Evolutionary conservation across 2,113 vertebrate genomes (phyloP), one percentile per base, ranked within the genome.

Genomic region (Nestor notabilis): DNA sequence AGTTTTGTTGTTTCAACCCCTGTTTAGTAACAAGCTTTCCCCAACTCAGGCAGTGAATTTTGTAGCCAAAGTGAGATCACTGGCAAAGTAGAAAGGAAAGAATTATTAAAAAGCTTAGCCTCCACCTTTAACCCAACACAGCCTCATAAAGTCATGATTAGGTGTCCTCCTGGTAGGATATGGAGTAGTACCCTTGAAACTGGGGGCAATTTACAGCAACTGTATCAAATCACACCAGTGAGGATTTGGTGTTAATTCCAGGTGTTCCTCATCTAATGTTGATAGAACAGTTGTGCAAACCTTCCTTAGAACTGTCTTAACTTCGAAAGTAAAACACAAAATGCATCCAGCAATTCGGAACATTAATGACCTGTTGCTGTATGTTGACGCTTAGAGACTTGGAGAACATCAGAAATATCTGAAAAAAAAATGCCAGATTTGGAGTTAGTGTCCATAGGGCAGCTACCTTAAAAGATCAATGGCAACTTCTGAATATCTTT

Each of bases 291-390:
- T 33, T 58, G 16, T 74, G 39, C 7, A 84, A 77, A 47, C 6
- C 15, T 83, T 60, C 28, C 13, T 61, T 78, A 75, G 13, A 83
- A 52, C 37, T 56, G 7, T 23, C 16, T 72, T 43, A 37, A 55
- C 15, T 27, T 74, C 35, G 46, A 74, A 85, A 71, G 2, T 35
- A 31, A 52, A 79, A 8, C 9, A 55, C 4, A 65, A 35, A 63
- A 60, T 37, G 7, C 23, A 56, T 31, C 6, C 27, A 56, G 28
- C 12, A 35, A 17, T 50, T 61, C 35, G 68, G 50, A 80, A 53
- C 3, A 31, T 44, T 58, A 37, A 49, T 0, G 2, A 5, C 14
- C 24, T 29, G 10, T 13, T 39, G 17, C 12, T 75, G 10, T 1
- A 1, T 29, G 5, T 41, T 84, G 63, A 58, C 5, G 24, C 27